Conservation (phyloP, 2,113 vertebrate species). For the Pedionomus torquatus region DNA sequence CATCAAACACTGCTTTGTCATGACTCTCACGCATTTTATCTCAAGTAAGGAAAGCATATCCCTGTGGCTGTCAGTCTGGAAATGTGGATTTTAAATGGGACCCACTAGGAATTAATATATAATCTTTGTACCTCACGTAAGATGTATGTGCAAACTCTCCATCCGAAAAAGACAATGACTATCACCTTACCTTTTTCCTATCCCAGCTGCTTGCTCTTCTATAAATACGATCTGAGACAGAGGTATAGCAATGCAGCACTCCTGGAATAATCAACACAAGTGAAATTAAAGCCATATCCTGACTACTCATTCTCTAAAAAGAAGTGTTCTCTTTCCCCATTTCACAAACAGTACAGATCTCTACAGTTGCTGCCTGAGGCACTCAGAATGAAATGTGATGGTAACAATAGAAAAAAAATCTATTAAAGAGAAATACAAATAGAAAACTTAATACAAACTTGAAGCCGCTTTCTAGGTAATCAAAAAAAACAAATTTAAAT, state of each 20-base stretch:
- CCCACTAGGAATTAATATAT: neutral
- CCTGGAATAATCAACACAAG: slow-evolving; percentile 72
- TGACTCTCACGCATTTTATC: neutral
- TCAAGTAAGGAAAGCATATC: neutral
- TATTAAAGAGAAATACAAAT: neutral
- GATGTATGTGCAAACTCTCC: neutral
- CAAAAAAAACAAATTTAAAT: neutral
- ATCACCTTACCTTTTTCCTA: slow-evolving; percentile 90
- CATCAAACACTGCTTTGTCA: neutral
- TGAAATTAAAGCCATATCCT: neutral
- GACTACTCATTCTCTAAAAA: neutral
- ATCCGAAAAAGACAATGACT: neutral
- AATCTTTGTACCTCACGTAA: neutral
- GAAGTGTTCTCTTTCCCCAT: neutral
- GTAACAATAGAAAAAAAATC: neutral
- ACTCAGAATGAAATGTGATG: neutral
- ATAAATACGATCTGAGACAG: slow-evolving; percentile 92
- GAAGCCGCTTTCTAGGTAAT: neutral
- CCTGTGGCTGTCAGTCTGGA: neutral
- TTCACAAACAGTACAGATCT: neutral
- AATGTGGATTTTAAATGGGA: neutral
- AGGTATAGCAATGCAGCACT: slow-evolving; percentile 90
- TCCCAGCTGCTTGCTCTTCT: slow-evolving; percentile 94
- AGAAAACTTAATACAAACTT: neutral
- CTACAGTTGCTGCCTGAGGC: neutral